phyloP scores from a whole-genome alignment of 2,113 vertebrate genomes.

The Tachysurus vachellii region DNA sequence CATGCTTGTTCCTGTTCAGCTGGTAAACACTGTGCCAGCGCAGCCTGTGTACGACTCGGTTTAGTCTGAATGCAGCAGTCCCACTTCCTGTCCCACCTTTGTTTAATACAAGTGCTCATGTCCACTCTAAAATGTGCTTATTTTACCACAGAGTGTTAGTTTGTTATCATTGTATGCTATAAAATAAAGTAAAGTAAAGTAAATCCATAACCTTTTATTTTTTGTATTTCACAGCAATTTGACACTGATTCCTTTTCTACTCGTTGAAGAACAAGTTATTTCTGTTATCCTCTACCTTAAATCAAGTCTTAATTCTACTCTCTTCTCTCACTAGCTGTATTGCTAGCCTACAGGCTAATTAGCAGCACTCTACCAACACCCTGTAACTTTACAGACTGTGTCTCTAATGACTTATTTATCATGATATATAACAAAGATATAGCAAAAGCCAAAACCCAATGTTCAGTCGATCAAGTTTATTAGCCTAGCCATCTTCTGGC shows the following conservation, averaged over 20 bases:
- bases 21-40: constrained; percentile 22
- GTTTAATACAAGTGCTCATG: not conserved
- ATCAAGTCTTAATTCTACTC: not conserved
- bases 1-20: constrained; percentile 26
- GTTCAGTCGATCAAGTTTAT: not conserved
- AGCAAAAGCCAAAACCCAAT: no score
- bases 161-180: not conserved
- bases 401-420: not conserved
- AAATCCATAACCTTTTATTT: not conserved
- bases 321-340: not conserved
- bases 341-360: not conserved
- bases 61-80: not conserved
- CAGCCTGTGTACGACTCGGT: not conserved
- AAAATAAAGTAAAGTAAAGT: no score
- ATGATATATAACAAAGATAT: not conserved
- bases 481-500: not conserved
- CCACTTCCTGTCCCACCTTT: constrained; percentile 6
- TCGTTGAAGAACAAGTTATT: not conserved
- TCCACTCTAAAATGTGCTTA: not conserved
- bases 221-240: not conserved
- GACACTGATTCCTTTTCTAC: not conserved
- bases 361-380: not conserved
- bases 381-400: not conserved
- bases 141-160: not conserved
- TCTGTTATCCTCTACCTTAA: not conserved